These are phyloP conservation scores for Diplazon laetatorius DNA, from an alignment of 2,888 invertebrate species.

Conservation along the genomic window DNA sequence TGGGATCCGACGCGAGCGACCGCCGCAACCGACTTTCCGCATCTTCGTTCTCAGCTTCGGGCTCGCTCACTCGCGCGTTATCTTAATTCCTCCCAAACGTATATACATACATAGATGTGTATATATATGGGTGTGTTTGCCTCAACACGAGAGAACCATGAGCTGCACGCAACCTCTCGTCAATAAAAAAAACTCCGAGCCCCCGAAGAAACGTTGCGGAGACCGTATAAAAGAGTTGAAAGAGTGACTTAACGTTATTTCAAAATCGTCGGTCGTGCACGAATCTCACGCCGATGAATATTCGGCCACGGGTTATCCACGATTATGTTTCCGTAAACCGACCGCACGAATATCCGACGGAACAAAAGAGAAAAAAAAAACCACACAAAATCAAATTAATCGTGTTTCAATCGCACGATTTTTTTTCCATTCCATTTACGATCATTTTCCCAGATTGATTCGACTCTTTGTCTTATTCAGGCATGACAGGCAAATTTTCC, in stretches of 20 bases:
- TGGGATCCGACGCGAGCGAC: slow-evolving; percentile 59
- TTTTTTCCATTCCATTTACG: no score
- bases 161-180: slow-evolving; percentile 58
- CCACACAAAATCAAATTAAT: no score
- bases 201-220: slow-evolving; percentile 13
- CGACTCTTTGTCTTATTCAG: no score
- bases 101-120: no score
- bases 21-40: slow-evolving; percentile 41
- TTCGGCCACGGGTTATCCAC: slow-evolving; percentile 9
- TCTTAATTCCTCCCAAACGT: slow-evolving; percentile 61
- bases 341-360: slow-evolving; percentile 3
- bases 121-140: no score
- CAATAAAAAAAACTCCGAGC: slow-evolving; percentile 50
- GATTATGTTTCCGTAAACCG: slow-evolving; percentile 29
- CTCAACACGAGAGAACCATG: slow-evolving; percentile 8
- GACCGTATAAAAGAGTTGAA: slow-evolving; percentile 38
- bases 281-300: slow-evolving; percentile 39
- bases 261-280: slow-evolving; percentile 17
- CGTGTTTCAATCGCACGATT: no score
- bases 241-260: slow-evolving; percentile 46
- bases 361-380: no score
- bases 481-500: no score
- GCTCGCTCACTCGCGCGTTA: slow-evolving; percentile 54
- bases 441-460: no score
- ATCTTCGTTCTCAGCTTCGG: slow-evolving; percentile 31